Evolutionary conservation across 2,888 invertebrate genomes (phyloP).

Genomic region (Polymixis flavicincta): DNA sequence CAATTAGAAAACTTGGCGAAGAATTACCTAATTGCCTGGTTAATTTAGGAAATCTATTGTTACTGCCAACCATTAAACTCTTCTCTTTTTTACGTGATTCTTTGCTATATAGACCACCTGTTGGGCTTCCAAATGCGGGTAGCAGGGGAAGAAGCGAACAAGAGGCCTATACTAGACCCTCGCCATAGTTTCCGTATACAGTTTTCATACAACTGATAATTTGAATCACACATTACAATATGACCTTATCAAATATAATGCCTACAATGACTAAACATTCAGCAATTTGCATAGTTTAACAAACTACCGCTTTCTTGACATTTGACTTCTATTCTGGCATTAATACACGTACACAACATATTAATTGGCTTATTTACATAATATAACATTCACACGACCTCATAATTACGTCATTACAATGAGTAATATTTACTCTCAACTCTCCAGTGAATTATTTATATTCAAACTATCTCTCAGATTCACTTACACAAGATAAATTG

Average conservation of each 20-base stretch:
- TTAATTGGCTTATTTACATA: constrained; percentile 10
- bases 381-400: constrained; percentile 5
- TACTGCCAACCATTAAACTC: constrained; percentile 28
- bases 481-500: constrained; percentile 52
- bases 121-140: background rate
- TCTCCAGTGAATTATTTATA: constrained; percentile 26
- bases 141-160: background rate
- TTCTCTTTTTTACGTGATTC: constrained; percentile 13
- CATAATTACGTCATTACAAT: constrained; percentile 11
- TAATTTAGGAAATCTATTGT: constrained; percentile 53
- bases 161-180: background rate
- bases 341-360: background rate
- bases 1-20: constrained; percentile 55
- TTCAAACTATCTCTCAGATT: constrained; percentile 22
- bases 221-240: constrained; percentile 10
- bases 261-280: constrained; percentile 26
- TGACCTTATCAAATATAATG: constrained; percentile 4
- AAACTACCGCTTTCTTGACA: constrained; percentile 45
- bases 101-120: constrained; percentile 35
- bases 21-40: constrained; percentile 39
- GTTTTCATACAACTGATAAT: constrained; percentile 16
- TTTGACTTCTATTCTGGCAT: constrained; percentile 17
- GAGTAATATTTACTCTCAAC: constrained; percentile 25
- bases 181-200: background rate
- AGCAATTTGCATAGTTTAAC: constrained; percentile 34